Percentiles rank a stretch among this genome's conserved stretches.
Conservation (phyloP, 2,888 invertebrate species). For the Meghimatium bilineatum region DNA sequence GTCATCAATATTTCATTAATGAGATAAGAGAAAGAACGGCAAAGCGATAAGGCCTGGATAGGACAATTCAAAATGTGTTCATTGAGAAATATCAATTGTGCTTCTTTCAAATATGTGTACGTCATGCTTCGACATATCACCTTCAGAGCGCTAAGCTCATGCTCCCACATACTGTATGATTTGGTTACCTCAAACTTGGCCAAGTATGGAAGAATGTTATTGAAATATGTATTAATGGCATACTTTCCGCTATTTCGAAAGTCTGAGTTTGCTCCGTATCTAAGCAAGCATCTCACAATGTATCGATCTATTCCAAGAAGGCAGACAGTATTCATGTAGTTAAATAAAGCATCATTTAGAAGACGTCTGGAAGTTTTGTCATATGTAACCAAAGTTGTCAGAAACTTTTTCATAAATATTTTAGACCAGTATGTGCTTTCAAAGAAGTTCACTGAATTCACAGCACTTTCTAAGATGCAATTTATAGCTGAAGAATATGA, state of each 20-base stretch:
- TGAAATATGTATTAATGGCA: conserved; percentile 41
- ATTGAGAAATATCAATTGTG: conserved; percentile 38
- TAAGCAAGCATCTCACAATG: conserved; percentile 27
- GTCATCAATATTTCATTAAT: conserved; percentile 21
- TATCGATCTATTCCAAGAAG: conserved; percentile 32
- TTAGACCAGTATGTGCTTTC: conserved; percentile 36
- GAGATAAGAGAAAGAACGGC: conserved; percentile 36
- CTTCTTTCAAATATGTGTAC: conserved; percentile 29
- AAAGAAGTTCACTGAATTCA: conserved; percentile 28
- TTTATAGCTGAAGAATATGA: conserved; percentile 36
- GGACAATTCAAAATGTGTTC: conserved; percentile 40
- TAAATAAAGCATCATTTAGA: conserved; percentile 39
- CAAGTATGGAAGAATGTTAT: conserved; percentile 38
- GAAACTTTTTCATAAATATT: conserved; percentile 43
- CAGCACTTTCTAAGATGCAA: conserved; percentile 39
- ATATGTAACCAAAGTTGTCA: conserved; percentile 13
- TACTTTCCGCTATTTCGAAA: conserved; percentile 22
- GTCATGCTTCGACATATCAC: conserved; percentile 36
- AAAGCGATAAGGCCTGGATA: conserved; percentile 43
- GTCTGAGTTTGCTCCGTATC: conserved; percentile 44
- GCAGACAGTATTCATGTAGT: conserved; percentile 30
- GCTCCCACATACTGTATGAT: conserved; percentile 8
- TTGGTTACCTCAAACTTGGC: conserved; percentile 33
- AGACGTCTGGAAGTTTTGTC: conserved; percentile 34
- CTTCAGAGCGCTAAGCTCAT: conserved; percentile 27